phyloP scores from a whole-genome alignment of 2,797 vertebrate genomes.

The Lerista edwardsae region DNA sequence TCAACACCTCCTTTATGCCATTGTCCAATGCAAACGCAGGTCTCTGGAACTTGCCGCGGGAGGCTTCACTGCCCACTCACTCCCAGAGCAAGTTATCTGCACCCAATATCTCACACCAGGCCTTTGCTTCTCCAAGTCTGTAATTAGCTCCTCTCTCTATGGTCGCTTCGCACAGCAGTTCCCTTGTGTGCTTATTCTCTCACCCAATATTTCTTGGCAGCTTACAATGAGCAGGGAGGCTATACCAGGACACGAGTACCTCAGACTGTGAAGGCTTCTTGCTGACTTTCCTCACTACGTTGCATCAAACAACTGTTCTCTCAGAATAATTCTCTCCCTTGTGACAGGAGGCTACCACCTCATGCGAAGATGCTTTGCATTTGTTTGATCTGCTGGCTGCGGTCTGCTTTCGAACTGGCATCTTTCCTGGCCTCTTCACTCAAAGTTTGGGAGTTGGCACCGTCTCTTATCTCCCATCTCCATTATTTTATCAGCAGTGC shows the following conservation, averaged over 20 bases:
- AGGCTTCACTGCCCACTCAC: constrained; percentile 4
- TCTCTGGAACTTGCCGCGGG: constrained; percentile 9
- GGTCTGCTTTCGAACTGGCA: constrained; percentile 36
- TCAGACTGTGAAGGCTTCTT: constrained; percentile 36
- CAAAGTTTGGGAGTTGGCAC: constrained; percentile 26
- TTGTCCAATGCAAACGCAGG: not conserved
- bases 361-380: constrained; percentile 26
- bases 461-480: constrained; percentile 12
- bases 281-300: constrained; percentile 32
- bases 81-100: constrained; percentile 12
- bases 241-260: constrained; percentile 48
- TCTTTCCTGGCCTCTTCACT: constrained; percentile 25
- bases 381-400: constrained; percentile 36
- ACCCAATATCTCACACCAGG: constrained; percentile 41
- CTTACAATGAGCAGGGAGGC: constrained; percentile 42
- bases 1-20: not conserved
- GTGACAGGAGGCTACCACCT: constrained; percentile 40
- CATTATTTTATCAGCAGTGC: constrained; percentile 19
- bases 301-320: constrained; percentile 28
- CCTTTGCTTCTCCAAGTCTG: constrained; percentile 30
- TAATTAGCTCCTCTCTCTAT: constrained; percentile 57
- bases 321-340: constrained; percentile 14
- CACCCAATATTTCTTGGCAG: constrained; percentile 53
- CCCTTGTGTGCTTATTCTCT: constrained; percentile 45
- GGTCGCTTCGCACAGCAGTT: constrained; percentile 55